Conservation (phyloP, 2,888 invertebrate genomes). For the Eudasyphora cyanicolor region DNA sequence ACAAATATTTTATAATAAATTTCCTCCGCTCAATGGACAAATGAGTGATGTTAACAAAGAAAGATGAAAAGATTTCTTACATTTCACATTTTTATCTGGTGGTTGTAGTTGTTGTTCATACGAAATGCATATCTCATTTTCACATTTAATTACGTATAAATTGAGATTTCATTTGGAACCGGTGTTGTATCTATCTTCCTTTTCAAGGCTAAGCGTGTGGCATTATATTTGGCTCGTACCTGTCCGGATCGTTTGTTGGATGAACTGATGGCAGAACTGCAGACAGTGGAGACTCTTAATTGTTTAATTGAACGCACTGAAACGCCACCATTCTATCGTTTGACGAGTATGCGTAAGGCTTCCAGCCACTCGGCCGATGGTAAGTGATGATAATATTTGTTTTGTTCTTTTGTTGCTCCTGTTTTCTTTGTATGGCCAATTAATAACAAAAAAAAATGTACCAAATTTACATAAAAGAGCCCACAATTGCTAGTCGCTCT, state of each 20-base stretch:
- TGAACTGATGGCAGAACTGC: conserved; percentile 98
- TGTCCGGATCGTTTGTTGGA: conserved; percentile 95
- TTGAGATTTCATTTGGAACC: not conserved
- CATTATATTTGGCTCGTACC: conserved; percentile 94
- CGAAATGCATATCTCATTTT: not conserved
- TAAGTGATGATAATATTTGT: conserved; percentile 58
- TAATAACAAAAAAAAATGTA: no score
- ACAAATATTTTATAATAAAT: not conserved
- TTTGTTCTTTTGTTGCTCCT: no score
- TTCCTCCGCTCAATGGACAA: not conserved
- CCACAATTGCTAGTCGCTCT: no score
- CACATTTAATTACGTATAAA: not conserved
- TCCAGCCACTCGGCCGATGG: conserved; percentile 89
- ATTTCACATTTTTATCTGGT: not conserved
- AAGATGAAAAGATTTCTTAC: not conserved
- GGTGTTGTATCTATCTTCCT: conserved; percentile 26
- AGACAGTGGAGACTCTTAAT: conserved; percentile 97
- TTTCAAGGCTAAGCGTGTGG: conserved; percentile 94
- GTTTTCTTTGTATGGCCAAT: no score
- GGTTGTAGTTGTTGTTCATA: not conserved
- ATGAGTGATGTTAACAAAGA: not conserved
- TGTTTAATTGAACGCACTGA: conserved; percentile 98
- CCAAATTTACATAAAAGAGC: no score
- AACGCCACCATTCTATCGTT: conserved; percentile 98
- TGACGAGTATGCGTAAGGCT: conserved; percentile 94